These are phyloP conservation scores for Plecotus auritus DNA, from an alignment of 2,113 vertebrate species.

Conservation along the genomic window DNA sequence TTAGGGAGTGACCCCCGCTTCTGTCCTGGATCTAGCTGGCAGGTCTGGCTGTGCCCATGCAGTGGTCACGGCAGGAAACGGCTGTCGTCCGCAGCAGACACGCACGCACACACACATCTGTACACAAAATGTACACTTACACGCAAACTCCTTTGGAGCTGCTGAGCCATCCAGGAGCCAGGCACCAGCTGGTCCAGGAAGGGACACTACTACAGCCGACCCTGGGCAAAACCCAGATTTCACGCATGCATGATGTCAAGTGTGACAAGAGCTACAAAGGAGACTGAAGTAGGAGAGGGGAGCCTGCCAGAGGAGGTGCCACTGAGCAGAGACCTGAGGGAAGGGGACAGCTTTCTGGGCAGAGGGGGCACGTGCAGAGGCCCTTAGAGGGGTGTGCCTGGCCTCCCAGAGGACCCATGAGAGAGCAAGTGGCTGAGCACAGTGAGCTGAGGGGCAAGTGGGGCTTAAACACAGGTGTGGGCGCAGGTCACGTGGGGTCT, in stretches of 20 bases:
- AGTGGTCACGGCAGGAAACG: background rate
- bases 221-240: background rate
- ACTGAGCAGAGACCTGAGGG: background rate
- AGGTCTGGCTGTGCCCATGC: background rate
- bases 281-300: background rate
- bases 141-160: background rate
- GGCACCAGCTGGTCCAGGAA: background rate
- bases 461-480: background rate
- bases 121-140: background rate
- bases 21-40: background rate
- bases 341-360: background rate
- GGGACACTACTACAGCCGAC: too few relatives aligned
- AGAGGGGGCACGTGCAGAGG: background rate
- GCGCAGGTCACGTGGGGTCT: background rate
- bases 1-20: background rate
- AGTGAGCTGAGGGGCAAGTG: background rate
- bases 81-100: too few relatives aligned
- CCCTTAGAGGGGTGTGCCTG: background rate
- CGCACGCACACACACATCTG: accelerated
- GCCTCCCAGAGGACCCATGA: background rate
- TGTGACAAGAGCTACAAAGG: background rate
- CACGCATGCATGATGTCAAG: background rate
- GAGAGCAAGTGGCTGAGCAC: background rate
- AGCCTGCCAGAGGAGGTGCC: background rate
- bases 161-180: background rate